Conservation (phyloP, 2,797 vertebrate genomes). For the Sebastes taczanowskii region DNA sequence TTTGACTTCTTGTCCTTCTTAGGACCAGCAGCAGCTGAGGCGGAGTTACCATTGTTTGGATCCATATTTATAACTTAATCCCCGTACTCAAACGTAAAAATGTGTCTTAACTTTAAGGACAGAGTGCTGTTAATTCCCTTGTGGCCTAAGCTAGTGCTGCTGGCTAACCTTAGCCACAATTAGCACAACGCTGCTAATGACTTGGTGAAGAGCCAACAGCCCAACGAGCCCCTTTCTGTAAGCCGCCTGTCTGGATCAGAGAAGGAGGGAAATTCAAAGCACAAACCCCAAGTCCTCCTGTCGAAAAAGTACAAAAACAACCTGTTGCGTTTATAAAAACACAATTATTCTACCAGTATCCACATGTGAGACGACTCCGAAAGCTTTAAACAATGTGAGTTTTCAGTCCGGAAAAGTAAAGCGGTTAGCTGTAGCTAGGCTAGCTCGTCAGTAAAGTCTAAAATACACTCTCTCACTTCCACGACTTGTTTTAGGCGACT, state of each 20-base stretch:
- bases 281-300: conserved; percentile 15
- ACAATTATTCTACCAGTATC: background rate
- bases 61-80: conserved; percentile 77
- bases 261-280: conserved; percentile 87
- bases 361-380: background rate
- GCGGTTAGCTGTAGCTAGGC: conserved; percentile 67
- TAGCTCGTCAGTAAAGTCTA: conserved; percentile 46
- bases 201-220: conserved; percentile 60
- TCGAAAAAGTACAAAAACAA: conserved; percentile 25
- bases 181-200: conserved; percentile 70
- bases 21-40: conserved; percentile 68
- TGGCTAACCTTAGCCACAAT: conserved; percentile 70
- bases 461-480: conserved; percentile 25
- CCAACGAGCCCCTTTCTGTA: conserved; percentile 26
- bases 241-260: conserved; percentile 37
- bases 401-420: conserved; percentile 37
- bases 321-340: conserved; percentile 5
- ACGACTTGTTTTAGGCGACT: conserved; percentile 30
- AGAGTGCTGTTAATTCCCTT: background rate
- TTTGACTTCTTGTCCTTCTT: conserved; percentile 87
- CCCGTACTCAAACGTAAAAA: background rate
- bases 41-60: conserved; percentile 72
- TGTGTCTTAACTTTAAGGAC: background rate
- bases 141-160: conserved; percentile 21
- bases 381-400: background rate